phyloP scores from a whole-genome alignment of 2,113 vertebrate species.

The Crocuta crocuta region DNA sequence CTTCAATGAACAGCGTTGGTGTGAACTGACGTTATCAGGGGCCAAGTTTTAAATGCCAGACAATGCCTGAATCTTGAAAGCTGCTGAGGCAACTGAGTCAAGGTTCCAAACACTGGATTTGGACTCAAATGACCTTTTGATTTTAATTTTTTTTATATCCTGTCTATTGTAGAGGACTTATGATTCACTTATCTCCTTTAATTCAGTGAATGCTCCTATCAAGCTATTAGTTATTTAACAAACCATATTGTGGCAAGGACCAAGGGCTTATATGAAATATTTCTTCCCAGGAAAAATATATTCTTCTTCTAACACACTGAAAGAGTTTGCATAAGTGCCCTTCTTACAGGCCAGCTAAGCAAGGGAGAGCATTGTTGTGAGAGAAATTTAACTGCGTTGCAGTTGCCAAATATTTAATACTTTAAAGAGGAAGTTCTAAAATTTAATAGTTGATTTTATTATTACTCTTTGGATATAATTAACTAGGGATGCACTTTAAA shows the following conservation, averaged over 20 bases:
- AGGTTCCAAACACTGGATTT: slow-evolving; percentile 5
- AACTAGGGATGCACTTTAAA: slow-evolving; percentile 82
- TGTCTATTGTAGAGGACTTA: slow-evolving; percentile 4
- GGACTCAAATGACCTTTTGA: slow-evolving; percentile 14
- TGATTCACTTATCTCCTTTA: slow-evolving; percentile 24
- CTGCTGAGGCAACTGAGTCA: slow-evolving; percentile 31
- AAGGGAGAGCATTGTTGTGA: slow-evolving; percentile 54
- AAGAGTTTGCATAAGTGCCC: slow-evolving; percentile 3
- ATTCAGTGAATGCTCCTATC: neutral
- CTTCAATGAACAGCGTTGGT: neutral
- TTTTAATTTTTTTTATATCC: neutral
- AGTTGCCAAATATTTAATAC: slow-evolving; percentile 82
- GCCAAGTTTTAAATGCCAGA: slow-evolving; percentile 44
- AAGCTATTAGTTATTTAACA: neutral
- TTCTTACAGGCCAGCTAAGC: neutral
- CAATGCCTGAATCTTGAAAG: slow-evolving; percentile 6
- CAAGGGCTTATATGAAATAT: slow-evolving; percentile 33
- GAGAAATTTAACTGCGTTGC: slow-evolving; percentile 74
- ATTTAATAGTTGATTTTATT: slow-evolving; percentile 90
- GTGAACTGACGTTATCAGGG: neutral
- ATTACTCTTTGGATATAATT: slow-evolving; percentile 87
- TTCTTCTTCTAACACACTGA: neutral
- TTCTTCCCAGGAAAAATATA: slow-evolving; percentile 25
- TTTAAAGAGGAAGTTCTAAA: slow-evolving; percentile 89
- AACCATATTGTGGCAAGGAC: slow-evolving; percentile 18